Conservation (phyloP, 2,888 invertebrate genomes). For the Diplazon laetatorius region DNA sequence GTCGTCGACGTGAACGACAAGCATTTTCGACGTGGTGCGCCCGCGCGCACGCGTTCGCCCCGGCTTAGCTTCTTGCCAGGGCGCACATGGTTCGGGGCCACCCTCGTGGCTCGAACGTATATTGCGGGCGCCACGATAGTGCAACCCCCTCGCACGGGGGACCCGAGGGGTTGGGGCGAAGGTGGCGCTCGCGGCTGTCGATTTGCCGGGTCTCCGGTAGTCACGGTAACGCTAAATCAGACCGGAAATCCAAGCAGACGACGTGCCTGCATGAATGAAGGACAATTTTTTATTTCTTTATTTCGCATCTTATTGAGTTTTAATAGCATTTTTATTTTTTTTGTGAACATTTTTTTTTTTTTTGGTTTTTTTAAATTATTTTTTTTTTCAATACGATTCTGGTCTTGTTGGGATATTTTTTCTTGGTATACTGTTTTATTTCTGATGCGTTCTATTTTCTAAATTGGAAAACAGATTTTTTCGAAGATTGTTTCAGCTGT, state of each 20-base stretch:
- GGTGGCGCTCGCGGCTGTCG: constrained; percentile 30
- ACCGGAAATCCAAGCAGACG: constrained; percentile 2
- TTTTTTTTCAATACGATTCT: too few species aligned
- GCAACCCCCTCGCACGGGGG: background rate
- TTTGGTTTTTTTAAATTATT: background rate
- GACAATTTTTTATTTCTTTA: background rate
- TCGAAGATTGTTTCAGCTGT: too few species aligned
- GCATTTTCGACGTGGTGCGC: background rate
- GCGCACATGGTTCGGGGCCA: constrained; percentile 31
- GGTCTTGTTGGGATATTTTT: too few species aligned
- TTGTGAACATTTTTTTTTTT: too few species aligned
- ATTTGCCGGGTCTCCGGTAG: constrained; percentile 57
- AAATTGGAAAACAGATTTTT: too few species aligned
- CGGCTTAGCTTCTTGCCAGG: background rate
- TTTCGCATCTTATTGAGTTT: background rate
- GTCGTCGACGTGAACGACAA: background rate
- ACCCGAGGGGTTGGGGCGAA: background rate
- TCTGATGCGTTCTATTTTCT: too few species aligned
- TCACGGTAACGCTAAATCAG: constrained; percentile 55
- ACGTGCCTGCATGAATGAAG: background rate
- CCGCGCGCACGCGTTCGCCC: background rate
- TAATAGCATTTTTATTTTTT: too few species aligned
- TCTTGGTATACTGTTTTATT: too few species aligned
- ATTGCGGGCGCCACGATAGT: background rate
- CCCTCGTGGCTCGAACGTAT: constrained; percentile 24